phyloP scores from a whole-genome alignment of 2,888 invertebrate species.

The Myopa testacea region DNA sequence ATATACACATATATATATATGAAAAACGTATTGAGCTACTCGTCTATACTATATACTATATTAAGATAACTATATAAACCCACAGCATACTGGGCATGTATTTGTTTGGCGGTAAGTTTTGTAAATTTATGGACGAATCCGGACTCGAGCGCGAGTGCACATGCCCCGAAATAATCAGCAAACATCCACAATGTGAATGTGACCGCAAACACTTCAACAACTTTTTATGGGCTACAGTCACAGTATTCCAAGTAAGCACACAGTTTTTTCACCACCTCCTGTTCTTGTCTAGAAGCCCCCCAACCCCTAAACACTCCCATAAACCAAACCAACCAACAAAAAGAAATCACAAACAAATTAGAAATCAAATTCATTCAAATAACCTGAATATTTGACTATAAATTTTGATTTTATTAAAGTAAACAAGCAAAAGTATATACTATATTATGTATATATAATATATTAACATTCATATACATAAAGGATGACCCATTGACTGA shows the following conservation, averaged over 20 bases:
- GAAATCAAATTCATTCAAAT: background rate
- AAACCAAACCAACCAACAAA: background rate
- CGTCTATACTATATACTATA: slow-evolving; percentile 41
- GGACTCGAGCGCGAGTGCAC: slow-evolving; percentile 89
- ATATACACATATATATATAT: slow-evolving; percentile 46
- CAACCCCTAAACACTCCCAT: background rate
- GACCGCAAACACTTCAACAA: slow-evolving; percentile 99
- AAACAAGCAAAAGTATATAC: background rate
- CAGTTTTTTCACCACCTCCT: background rate
- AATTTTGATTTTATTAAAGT: background rate
- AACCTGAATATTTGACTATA: background rate
- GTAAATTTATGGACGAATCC: slow-evolving; percentile 93
- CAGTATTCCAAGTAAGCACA: slow-evolving; percentile 93
- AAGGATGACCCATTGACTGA: no score
- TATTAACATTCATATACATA: background rate
- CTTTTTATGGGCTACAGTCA: slow-evolving; percentile 97
- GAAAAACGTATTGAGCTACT: slow-evolving; percentile 47
- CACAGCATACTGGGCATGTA: slow-evolving; percentile 98
- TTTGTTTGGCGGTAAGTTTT: slow-evolving; percentile 99
- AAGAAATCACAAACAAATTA: background rate
- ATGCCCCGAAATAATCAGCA: slow-evolving; percentile 91
- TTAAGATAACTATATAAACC: slow-evolving; percentile 55
- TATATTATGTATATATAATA: background rate
- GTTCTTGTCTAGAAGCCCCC: background rate
- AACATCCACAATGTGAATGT: slow-evolving; percentile 92